A percentile compares a stretch with the other conserved stretches of the same genome.
Evolutionary conservation across 2,888 invertebrate species (phyloP).

Genomic region (Mesopsocus fuscifrons): DNA sequence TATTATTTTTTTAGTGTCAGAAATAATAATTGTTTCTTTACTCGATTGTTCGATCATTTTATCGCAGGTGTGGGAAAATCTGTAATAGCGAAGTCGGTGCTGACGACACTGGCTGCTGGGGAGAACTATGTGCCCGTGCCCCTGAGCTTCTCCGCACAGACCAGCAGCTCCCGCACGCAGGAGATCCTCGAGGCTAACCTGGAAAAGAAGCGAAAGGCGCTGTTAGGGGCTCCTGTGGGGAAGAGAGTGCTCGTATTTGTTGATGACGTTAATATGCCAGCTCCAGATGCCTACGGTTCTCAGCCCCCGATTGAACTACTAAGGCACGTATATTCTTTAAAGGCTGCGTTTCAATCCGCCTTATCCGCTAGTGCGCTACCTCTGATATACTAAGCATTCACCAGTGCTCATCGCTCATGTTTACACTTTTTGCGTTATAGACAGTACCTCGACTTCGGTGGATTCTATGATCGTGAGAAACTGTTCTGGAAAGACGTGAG

Average conservation of each 20-base stretch:
- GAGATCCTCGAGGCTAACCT: slow-evolving; percentile 72
- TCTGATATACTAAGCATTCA: too few species aligned
- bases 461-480: slow-evolving; percentile 73
- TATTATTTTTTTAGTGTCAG: too few species aligned
- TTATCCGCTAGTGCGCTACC: too few species aligned
- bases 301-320: slow-evolving; percentile 82
- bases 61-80: slow-evolving; percentile 81
- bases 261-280: slow-evolving; percentile 87
- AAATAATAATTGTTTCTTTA: too few species aligned
- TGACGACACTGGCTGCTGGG: slow-evolving; percentile 40
- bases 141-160: slow-evolving; percentile 83
- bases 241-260: slow-evolving; percentile 71
- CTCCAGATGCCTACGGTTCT: slow-evolving; percentile 68
- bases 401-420: too few species aligned
- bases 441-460: slow-evolving; percentile 56
- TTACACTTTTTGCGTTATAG: slow-evolving; percentile 23
- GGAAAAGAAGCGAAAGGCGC: slow-evolving; percentile 60
- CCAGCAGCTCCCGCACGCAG: slow-evolving; percentile 59
- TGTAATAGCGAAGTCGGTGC: slow-evolving; percentile 54
- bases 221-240: slow-evolving; percentile 64
- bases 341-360: background rate
- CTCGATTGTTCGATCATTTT: too few species aligned
- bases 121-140: slow-evolving; percentile 50
- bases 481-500: slow-evolving; percentile 75
- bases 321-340: slow-evolving; percentile 38